Percentiles rank a stretch among this genome's conserved stretches.
Conservation (phyloP, 2,797 vertebrate genomes). For the Tadarida brasiliensis region DNA sequence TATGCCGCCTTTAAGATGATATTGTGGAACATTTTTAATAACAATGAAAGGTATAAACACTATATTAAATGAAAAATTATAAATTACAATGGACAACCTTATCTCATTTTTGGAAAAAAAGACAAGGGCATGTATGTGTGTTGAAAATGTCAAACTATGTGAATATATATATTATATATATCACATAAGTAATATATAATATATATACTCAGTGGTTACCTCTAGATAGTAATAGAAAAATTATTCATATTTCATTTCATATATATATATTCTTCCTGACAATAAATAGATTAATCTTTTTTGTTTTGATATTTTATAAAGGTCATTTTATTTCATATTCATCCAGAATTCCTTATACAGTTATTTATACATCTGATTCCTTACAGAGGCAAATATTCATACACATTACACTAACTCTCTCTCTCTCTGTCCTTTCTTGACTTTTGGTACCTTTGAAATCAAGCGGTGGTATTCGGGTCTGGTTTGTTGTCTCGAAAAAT, state of each 20-base stretch:
- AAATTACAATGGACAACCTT: background rate
- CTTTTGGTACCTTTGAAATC: background rate
- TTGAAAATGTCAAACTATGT: constrained; percentile 17
- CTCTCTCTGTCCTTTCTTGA: background rate
- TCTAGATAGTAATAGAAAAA: background rate
- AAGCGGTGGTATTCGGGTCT: too few species aligned
- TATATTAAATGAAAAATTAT: background rate
- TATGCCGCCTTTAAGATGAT: background rate
- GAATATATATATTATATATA: background rate
- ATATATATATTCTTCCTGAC: background rate
- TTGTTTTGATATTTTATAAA: constrained; percentile 42
- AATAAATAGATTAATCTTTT: background rate
- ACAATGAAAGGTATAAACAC: background rate
- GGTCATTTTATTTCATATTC: constrained; percentile 43
- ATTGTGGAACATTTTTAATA: constrained; percentile 21
- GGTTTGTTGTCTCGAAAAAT: too few species aligned
- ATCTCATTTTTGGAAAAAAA: constrained; percentile 8
- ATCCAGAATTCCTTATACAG: constrained; percentile 25
- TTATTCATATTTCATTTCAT: background rate
- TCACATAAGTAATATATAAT: background rate
- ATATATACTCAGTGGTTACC: background rate
- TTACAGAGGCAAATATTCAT: background rate
- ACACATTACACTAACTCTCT: background rate
- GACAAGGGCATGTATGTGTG: background rate
- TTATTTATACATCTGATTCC: background rate